Evolutionary conservation across 2,888 invertebrate genomes (phyloP), one percentile per base, ranked within the genome.

Genomic region (Leptopterna dolabrata): DNA sequence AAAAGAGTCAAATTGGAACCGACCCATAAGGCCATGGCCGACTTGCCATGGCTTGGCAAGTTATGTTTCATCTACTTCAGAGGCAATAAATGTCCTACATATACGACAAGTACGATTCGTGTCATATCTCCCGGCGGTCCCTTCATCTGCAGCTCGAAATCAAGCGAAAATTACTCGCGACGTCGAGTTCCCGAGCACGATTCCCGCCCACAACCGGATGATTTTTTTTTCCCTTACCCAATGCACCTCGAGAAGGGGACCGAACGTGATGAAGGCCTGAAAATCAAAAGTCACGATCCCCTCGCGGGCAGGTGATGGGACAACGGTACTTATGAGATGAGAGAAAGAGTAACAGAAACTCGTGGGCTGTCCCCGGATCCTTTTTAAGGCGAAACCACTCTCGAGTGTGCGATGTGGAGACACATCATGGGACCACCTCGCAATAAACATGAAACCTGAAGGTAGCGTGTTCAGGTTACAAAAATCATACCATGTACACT

Each of bases 241-340:
- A 11, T 24, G 63, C 24, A 24, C 63, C 9, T 47, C 47, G 47
- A 13, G 19, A 24, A 70, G 73, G 16, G 36, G 73, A 19, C 11
- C 36, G 7, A 29, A 73, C 73, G 73, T 73, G 73, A 73, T 73
- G 73, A 73, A 73, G 73, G 36, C 73, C 30, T 73, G 73, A 73
- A 73, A 73, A 73, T 41, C 73, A 73, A 73, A 73, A 73, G 73
- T 73, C 73, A 73, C 73, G 73, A 73, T 36, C 19, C 73, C 73
- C 73, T 73, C 73, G 73, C 73, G 73, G 73, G 36, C 73, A 73
- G 41, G 73, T 73, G 73, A 73, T 73, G 73, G 73, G 73, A 73
- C 73, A 73, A 73, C 73, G 73, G 73, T 30, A 73, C 73, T 73
- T 3, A 36, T 30, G 73, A 36, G 73, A 73, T 27, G 63, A 63